Conservation (phyloP, 2,888 invertebrate species). For the Coremacera marginata region DNA sequence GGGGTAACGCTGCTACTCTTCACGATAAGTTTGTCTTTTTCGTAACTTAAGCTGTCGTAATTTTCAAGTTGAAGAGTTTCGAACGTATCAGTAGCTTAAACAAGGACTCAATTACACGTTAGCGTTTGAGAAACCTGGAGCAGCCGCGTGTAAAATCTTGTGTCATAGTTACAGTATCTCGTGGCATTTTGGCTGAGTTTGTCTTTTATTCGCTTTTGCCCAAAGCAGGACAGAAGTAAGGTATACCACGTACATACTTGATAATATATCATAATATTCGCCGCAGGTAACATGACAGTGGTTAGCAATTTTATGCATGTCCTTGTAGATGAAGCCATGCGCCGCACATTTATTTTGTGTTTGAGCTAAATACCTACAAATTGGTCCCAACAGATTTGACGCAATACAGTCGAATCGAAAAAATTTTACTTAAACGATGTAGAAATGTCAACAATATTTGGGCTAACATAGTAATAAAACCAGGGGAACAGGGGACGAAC, state of each 20-base stretch:
- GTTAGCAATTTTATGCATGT: slow-evolving; percentile 44
- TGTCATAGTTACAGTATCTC: neutral
- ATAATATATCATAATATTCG: slow-evolving; percentile 12
- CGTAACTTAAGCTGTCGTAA: slow-evolving; percentile 2
- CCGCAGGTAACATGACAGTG: slow-evolving; percentile 37
- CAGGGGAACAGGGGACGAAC: too few relatives aligned
- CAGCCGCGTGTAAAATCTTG: too few relatives aligned
- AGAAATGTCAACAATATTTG: too few relatives aligned
- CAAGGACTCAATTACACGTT: neutral
- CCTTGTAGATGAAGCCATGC: neutral
- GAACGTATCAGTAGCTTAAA: slow-evolving; percentile 7
- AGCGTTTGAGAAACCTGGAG: too few relatives aligned
- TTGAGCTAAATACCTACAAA: neutral
- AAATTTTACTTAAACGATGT: too few relatives aligned
- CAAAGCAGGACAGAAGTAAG: too few relatives aligned
- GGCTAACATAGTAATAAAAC: too few relatives aligned
- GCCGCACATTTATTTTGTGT: slow-evolving; percentile 29
- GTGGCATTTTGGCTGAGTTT: neutral
- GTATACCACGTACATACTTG: neutral
- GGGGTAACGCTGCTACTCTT: too few relatives aligned
- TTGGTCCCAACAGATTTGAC: too few relatives aligned
- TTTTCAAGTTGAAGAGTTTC: slow-evolving; percentile 21
- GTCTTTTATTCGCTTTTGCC: neutral
- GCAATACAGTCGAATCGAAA: too few relatives aligned
- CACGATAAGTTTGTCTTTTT: too few relatives aligned